Conservation (phyloP, 2,797 vertebrate genomes). For the Echeneis naucrates region DNA sequence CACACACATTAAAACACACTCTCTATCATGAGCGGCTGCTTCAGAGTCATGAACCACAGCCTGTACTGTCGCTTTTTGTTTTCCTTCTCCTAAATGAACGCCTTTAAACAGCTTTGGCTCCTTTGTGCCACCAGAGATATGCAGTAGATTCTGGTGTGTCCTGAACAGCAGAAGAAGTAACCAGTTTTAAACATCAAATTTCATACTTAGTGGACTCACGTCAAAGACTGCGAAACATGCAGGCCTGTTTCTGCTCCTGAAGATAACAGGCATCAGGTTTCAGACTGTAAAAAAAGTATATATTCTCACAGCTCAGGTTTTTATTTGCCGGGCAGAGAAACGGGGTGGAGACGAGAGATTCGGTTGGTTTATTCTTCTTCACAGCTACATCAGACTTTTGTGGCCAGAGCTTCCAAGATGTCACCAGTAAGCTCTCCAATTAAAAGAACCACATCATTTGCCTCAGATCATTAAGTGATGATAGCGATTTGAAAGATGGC, state of each 20-base stretch:
- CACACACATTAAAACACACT: slow-evolving; percentile 19
- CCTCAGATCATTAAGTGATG: not conserved
- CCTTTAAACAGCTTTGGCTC: not conserved
- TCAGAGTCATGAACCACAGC: slow-evolving; percentile 17
- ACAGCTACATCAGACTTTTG: slow-evolving; percentile 14
- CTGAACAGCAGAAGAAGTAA: slow-evolving; percentile 12
- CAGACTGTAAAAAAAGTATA: slow-evolving; percentile 28
- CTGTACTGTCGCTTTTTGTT: slow-evolving; percentile 29
- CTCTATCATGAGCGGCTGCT: slow-evolving; percentile 21
- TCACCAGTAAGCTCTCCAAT: not conserved
- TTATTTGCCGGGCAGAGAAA: slow-evolving; percentile 48
- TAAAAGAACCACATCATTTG: not conserved
- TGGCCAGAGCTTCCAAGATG: not conserved
- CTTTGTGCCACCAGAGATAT: slow-evolving; percentile 3
- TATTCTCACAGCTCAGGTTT: slow-evolving; percentile 34
- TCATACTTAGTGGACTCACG: slow-evolving; percentile 59
- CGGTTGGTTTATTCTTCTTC: slow-evolving; percentile 24
- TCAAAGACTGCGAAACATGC: slow-evolving; percentile 47
- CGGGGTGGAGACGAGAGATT: slow-evolving; percentile 38
- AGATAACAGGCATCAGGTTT: slow-evolving; percentile 68
- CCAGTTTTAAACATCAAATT: slow-evolving; percentile 59
- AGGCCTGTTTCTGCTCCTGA: slow-evolving; percentile 48
- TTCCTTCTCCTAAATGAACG: slow-evolving; percentile 32
- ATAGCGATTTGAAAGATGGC: not conserved
- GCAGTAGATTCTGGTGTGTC: not conserved